These are phyloP conservation scores for Pelobates fuscus DNA, from an alignment of 2,113 vertebrate species.

Conservation along the genomic window DNA sequence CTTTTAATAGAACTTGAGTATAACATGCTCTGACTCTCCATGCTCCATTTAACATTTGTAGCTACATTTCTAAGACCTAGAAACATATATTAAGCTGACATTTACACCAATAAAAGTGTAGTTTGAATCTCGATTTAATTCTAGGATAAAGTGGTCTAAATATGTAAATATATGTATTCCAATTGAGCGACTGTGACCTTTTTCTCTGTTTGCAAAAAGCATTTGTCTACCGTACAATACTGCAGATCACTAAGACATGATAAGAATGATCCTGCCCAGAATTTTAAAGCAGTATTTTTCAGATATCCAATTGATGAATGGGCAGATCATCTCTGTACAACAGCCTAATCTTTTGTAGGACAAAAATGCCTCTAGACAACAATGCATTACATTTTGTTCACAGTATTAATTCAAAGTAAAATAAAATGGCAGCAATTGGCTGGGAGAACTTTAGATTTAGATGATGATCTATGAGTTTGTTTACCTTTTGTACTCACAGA, in stretches of 20 bases:
- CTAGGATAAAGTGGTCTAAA: neutral
- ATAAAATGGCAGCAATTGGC: neutral
- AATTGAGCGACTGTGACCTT: slow-evolving; percentile 9
- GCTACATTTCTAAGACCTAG: neutral
- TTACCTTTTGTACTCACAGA: no score
- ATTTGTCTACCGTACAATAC: neutral
- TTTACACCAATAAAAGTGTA: neutral
- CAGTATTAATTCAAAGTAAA: slow-evolving; percentile 14
- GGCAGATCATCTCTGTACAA: neutral
- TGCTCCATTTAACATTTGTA: neutral
- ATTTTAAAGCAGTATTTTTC: slow-evolving; percentile 9
- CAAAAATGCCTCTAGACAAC: slow-evolving; percentile 5
- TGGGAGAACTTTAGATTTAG: neutral
- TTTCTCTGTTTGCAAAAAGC: slow-evolving; percentile 1
- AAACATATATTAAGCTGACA: slow-evolving; percentile 1
- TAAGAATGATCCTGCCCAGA: slow-evolving; percentile 2
- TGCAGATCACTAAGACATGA: slow-evolving; percentile 15
- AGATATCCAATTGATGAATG: slow-evolving; percentile 4
- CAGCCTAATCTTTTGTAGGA: slow-evolving; percentile 18
- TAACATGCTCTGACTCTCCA: no score
- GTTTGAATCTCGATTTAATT: neutral
- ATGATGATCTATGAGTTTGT: neutral
- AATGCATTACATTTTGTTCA: slow-evolving; percentile 9
- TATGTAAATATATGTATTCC: neutral
- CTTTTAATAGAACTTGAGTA: no score